A percentile compares a stretch with the other conserved stretches of the same genome.
Conservation (phyloP, 2,888 invertebrate species). For the Pyrocoelia pectoralis region DNA sequence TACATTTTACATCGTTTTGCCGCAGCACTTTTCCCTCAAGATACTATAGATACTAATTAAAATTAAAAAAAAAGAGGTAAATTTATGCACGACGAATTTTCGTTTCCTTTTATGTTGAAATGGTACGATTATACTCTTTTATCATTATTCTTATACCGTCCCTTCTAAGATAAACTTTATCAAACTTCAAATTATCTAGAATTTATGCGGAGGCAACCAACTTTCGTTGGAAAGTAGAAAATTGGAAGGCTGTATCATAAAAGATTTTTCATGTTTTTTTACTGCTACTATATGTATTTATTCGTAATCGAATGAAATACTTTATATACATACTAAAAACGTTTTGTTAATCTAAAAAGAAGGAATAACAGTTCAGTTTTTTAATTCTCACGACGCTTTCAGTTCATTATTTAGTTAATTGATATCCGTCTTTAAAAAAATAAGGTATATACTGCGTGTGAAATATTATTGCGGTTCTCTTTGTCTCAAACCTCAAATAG, state of each 20-base stretch:
- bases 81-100: neutral
- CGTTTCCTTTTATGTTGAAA: neutral
- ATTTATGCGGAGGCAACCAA: slow-evolving; percentile 9
- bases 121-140: neutral
- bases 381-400: no score
- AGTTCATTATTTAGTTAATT: no score
- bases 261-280: slow-evolving; percentile 6
- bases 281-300: slow-evolving; percentile 1
- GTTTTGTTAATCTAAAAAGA: neutral
- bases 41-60: neutral
- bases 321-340: slow-evolving; percentile 1
- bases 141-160: slow-evolving; percentile 5
- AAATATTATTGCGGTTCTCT: no score
- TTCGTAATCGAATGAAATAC: slow-evolving; percentile 1
- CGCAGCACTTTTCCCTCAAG: no score
- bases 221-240: slow-evolving; percentile 2
- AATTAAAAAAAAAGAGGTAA: neutral
- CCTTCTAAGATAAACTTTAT: slow-evolving; percentile 14
- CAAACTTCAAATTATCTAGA: slow-evolving; percentile 13
- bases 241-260: slow-evolving; percentile 7
- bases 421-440: no score
- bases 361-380: no score
- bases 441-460: no score
- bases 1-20: no score
- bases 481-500: no score